These are phyloP conservation scores for Drosophila robusta DNA, from an alignment of 2,888 invertebrate genomes.

Conservation along the genomic window DNA sequence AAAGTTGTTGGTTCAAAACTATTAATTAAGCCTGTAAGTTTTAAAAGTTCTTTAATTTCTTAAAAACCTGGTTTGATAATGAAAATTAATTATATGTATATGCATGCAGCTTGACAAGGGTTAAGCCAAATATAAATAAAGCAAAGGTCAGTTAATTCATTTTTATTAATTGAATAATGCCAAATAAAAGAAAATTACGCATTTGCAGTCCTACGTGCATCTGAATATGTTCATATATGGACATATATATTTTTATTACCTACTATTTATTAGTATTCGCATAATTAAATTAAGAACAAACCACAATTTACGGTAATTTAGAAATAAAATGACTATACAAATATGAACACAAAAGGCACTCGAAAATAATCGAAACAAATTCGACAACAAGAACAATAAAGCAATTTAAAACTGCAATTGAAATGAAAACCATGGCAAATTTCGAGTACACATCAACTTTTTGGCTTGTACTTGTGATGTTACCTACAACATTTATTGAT, in stretches of 20 bases:
- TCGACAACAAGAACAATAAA: slow-evolving; percentile 30
- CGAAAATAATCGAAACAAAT: slow-evolving; percentile 29
- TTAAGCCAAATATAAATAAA: not conserved
- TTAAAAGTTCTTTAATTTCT: not conserved
- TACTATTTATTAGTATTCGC: not conserved
- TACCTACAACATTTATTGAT: slow-evolving; percentile 42
- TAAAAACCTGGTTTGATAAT: not conserved
- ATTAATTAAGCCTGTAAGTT: not conserved
- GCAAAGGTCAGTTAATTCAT: not conserved
- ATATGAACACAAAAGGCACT: slow-evolving; percentile 46
- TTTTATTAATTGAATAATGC: not conserved
- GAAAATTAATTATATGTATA: not conserved
- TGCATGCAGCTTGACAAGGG: not conserved
- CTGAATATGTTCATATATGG: not conserved
- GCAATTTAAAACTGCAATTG: slow-evolving; percentile 49
- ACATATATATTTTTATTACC: not conserved
- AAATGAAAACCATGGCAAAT: slow-evolving; percentile 41
- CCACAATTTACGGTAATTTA: not conserved
- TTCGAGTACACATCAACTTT: slow-evolving; percentile 10
- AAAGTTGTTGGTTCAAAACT: not conserved
- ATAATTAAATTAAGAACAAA: not conserved
- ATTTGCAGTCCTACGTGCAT: not conserved
- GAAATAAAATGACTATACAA: not conserved
- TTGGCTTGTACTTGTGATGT: slow-evolving; percentile 10
- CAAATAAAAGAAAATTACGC: not conserved